These are phyloP conservation scores for Teleopsis dalmanni DNA, from an alignment of 1,140 invertebrate species.

Conservation along the genomic window DNA sequence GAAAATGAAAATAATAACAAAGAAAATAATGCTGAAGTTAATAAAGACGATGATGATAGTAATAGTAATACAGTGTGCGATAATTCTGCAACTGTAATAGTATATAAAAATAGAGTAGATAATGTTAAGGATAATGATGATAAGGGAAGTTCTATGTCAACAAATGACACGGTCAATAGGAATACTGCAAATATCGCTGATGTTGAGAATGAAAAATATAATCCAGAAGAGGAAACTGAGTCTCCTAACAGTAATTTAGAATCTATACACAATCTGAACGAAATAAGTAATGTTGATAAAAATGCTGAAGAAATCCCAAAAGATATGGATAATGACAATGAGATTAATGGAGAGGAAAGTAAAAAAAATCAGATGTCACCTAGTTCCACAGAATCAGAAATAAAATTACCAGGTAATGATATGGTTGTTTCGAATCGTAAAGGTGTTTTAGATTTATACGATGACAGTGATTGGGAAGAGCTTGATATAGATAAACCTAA, in stretches of 20 bases:
- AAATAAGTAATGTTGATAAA: neutral
- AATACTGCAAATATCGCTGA: neutral
- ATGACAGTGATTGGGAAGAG: slow-evolving; percentile 44
- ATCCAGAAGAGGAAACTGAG: neutral
- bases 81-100: no score
- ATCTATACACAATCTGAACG: neutral
- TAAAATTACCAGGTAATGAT: slow-evolving; percentile 14
- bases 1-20: slow-evolving; percentile 12
- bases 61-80: neutral
- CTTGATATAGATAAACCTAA: slow-evolving; percentile 38
- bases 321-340: slow-evolving; percentile 1
- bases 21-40: neutral
- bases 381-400: slow-evolving; percentile 20
- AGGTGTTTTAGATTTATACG: slow-evolving; percentile 39
- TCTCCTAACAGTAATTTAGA: neutral
- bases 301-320: slow-evolving; percentile 1
- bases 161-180: neutral
- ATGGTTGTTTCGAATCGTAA: slow-evolving; percentile 19
- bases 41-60: slow-evolving; percentile 3
- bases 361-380: slow-evolving; percentile 13
- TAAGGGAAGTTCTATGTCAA: no score
- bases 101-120: neutral
- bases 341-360: slow-evolving; percentile 1
- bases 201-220: neutral
- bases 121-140: neutral